Evolutionary conservation across 2,797 vertebrate species (phyloP), one percentile per base, ranked within the genome.

Genomic region (Anguilla pacifica): DNA sequence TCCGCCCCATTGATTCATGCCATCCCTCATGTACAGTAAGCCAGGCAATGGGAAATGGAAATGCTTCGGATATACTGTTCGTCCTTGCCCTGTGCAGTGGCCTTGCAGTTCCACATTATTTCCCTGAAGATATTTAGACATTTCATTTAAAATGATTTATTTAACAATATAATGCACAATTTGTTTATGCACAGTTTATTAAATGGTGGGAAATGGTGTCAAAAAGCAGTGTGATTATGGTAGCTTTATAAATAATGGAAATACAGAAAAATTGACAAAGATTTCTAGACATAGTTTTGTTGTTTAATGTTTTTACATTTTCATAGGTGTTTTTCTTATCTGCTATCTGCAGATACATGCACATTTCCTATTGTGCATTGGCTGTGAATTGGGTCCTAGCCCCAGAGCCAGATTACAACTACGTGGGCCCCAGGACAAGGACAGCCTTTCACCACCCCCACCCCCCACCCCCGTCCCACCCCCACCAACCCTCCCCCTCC

Each of bases 1-100:
- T 85, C n/a, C 39, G 7, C 43, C 22, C 84, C 1, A 96, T 94
- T 86, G 95, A 97, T 94, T 94, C 83, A 79, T 87, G 92, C 91
- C 91, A 89, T 55, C 85, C 88, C 89, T 92, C 88, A 92, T 89
- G 61, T 64, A 86, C 49, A 87, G 85, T 89, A 87, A 91, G 90
- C 87, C 89, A 79, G 88, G 86, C 64, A 86, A 57, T 13, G 61
- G 53, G 87, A 51, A 86, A 79, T 22, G 79, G 39, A 11, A 83
- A 82, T 22, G 49, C 87, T 64, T 11, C n/a, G 74, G 55, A 84
- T 81, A 49, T 86, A 28, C 31, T 61, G 84, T 39, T 82, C 86
- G 46, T 84, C 85, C 22, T 79, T 83, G 31, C n/a, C 55, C 46
- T 59, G 22, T 77, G 3, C 25, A 13, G 22, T 35, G 1, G 79